Conservation (phyloP, 2,888 invertebrate species). For the Shargacucullia verbasci region DNA sequence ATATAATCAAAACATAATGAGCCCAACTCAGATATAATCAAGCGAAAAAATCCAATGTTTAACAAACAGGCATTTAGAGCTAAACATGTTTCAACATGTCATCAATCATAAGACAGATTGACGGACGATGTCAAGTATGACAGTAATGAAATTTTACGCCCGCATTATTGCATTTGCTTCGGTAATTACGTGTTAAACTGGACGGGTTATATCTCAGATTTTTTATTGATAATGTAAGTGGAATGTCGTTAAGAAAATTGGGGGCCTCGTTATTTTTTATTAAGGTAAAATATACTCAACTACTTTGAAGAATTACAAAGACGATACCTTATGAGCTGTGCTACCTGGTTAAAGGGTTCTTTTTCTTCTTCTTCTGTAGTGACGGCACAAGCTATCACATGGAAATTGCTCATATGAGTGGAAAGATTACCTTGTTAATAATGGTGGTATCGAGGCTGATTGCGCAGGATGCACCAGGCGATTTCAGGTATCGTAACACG, state of each 20-base stretch:
- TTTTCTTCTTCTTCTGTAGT: too few relatives aligned
- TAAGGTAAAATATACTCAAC: not conserved
- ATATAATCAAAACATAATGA: slow-evolving; percentile 53
- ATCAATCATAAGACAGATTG: slow-evolving; percentile 79
- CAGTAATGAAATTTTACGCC: slow-evolving; percentile 83
- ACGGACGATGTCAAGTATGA: slow-evolving; percentile 75
- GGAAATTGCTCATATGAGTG: too few relatives aligned
- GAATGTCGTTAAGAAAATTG: slow-evolving; percentile 52
- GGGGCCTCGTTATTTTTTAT: slow-evolving; percentile 25
- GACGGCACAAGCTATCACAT: too few relatives aligned
- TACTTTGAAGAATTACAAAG: not conserved
- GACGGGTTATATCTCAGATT: slow-evolving; percentile 51
- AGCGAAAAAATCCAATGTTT: slow-evolving; percentile 69
- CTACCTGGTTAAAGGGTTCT: too few relatives aligned
- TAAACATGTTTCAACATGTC: slow-evolving; percentile 73
- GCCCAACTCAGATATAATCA: slow-evolving; percentile 51
- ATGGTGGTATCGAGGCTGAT: too few relatives aligned
- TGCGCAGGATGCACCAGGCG: too few relatives aligned
- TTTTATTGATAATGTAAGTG: slow-evolving; percentile 50
- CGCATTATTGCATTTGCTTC: slow-evolving; percentile 74
- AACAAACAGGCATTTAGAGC: slow-evolving; percentile 78
- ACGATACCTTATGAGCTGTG: too few relatives aligned
- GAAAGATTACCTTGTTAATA: too few relatives aligned
- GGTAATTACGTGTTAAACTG: slow-evolving; percentile 62
- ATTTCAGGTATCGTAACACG: too few relatives aligned